Percentiles rank a stretch among this genome's conserved stretches.
These are phyloP conservation scores for Dexiosoma caninum DNA, from an alignment of 2,888 invertebrate genomes.

Conservation along the genomic window DNA sequence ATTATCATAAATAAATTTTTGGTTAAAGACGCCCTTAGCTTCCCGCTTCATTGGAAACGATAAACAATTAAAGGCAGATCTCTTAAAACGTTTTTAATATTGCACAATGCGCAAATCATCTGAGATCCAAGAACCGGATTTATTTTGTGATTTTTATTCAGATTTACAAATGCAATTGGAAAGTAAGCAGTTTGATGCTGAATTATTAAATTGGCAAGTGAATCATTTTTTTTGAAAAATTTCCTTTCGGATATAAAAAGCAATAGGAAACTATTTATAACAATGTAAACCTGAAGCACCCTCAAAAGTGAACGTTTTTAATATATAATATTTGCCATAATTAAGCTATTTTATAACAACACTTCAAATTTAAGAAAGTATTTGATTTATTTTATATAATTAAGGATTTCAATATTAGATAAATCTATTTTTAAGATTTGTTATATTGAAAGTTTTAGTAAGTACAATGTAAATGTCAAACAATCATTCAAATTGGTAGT, in stretches of 20 bases:
- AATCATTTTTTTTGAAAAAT: constrained; percentile 66
- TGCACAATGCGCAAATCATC: constrained; percentile 75
- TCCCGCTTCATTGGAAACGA: constrained; percentile 71
- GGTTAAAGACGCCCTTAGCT: constrained; percentile 71
- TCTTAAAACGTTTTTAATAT: constrained; percentile 75
- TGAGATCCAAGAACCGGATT: constrained; percentile 74
- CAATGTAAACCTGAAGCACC: constrained; percentile 36
- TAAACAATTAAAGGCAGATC: constrained; percentile 70
- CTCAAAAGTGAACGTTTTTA: constrained; percentile 3
- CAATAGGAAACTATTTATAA: constrained; percentile 49
- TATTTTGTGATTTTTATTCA: constrained; percentile 77
- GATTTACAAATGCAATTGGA: constrained; percentile 77
- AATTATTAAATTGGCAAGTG: constrained; percentile 74
- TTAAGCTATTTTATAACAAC: background rate
- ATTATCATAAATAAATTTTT: too few species aligned
- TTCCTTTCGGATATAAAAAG: constrained; percentile 52
- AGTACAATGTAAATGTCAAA: background rate
- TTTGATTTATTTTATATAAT: too few species aligned
- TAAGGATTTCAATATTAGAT: background rate
- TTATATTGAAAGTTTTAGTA: background rate
- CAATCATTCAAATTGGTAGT: too few species aligned
- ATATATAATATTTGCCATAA: background rate
- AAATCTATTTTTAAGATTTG: background rate
- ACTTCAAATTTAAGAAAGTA: background rate
- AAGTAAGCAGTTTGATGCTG: constrained; percentile 75